Evolutionary conservation across 2,888 invertebrate species (phyloP).

Genomic region (Marasmarcha lunaedactyla): DNA sequence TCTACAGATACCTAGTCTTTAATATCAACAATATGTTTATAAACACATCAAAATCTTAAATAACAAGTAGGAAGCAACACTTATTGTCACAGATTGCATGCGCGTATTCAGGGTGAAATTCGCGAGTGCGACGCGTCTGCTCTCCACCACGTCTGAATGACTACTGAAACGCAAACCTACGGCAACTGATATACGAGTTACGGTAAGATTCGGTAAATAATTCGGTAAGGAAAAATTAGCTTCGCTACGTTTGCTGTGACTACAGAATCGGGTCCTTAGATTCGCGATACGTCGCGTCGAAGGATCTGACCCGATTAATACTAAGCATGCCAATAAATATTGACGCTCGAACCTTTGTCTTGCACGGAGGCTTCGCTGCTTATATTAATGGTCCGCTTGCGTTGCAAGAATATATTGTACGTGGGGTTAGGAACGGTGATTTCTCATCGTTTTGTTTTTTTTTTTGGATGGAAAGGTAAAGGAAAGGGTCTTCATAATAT

Average conservation of each 20-base stretch:
- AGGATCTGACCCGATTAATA: slow-evolving; percentile 59
- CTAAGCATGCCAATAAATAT: slow-evolving; percentile 68
- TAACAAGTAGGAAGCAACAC: slow-evolving; percentile 63
- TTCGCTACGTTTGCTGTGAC: slow-evolving; percentile 22
- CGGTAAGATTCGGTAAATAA: slow-evolving; percentile 32
- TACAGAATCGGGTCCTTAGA: slow-evolving; percentile 26
- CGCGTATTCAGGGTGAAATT: slow-evolving; percentile 33
- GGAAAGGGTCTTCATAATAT: too few relatives aligned
- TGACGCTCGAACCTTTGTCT: slow-evolving; percentile 64
- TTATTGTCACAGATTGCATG: slow-evolving; percentile 69
- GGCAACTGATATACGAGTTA: slow-evolving; percentile 39
- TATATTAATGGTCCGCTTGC: slow-evolving; percentile 60
- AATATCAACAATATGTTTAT: slow-evolving; percentile 19
- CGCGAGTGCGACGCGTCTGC: slow-evolving; percentile 41
- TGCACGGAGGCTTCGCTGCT: slow-evolving; percentile 54
- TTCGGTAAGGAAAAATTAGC: slow-evolving; percentile 60
- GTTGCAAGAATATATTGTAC: slow-evolving; percentile 44
- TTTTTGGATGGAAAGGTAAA: too few relatives aligned
- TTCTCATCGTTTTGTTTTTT: slow-evolving; percentile 6
- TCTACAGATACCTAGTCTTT: not conserved
- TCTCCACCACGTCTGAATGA: slow-evolving; percentile 35
- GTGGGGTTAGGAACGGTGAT: slow-evolving; percentile 8
- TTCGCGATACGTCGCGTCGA: slow-evolving; percentile 46
- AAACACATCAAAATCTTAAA: slow-evolving; percentile 42
- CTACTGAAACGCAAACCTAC: slow-evolving; percentile 34